Evolutionary conservation across 2,888 invertebrate genomes (phyloP).

Genomic region (Busseola fusca): DNA sequence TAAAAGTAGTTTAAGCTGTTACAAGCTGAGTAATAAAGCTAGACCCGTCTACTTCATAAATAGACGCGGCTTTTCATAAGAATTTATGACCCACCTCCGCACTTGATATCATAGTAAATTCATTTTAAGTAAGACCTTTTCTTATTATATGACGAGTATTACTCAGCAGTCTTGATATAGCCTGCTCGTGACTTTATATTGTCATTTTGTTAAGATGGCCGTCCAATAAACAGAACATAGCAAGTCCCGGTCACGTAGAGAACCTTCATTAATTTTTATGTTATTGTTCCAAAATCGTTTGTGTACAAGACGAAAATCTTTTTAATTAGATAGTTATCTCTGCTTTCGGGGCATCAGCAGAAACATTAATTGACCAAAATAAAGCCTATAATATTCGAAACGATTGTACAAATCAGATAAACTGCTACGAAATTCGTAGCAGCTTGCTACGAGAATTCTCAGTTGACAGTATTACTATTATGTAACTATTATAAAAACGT

Average conservation of each 20-base stretch:
- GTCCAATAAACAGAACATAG: conserved; percentile 54
- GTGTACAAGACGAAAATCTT: conserved; percentile 30
- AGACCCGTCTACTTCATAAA: conserved; percentile 53
- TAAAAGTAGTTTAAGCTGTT: conserved; percentile 72
- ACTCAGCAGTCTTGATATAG: conserved; percentile 55
- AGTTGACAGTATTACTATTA: conserved; percentile 5
- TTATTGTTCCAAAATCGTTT: conserved; percentile 47
- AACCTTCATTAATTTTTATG: conserved; percentile 61
- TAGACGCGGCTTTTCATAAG: conserved; percentile 54
- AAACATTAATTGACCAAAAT: conserved; percentile 16
- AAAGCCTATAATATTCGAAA: conserved; percentile 7
- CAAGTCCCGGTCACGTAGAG: conserved; percentile 48
- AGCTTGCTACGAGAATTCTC: conserved; percentile 20
- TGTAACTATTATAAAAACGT: conserved; percentile 19
- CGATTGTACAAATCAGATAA: not conserved
- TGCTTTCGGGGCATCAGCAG: not conserved
- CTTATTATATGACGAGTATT: conserved; percentile 57
- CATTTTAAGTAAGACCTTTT: conserved; percentile 52
- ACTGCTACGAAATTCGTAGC: conserved; percentile 37
- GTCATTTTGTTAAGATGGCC: conserved; percentile 38
- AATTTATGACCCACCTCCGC: conserved; percentile 51
- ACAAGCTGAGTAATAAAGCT: conserved; percentile 68
- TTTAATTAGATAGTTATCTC: conserved; percentile 32
- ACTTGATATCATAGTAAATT: conserved; percentile 55
- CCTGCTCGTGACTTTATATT: conserved; percentile 48